A percentile compares a stretch with the other conserved stretches of the same genome.
These are phyloP conservation scores for Gouania willdenowi DNA, from an alignment of 2,797 vertebrate genomes.

Conservation along the genomic window DNA sequence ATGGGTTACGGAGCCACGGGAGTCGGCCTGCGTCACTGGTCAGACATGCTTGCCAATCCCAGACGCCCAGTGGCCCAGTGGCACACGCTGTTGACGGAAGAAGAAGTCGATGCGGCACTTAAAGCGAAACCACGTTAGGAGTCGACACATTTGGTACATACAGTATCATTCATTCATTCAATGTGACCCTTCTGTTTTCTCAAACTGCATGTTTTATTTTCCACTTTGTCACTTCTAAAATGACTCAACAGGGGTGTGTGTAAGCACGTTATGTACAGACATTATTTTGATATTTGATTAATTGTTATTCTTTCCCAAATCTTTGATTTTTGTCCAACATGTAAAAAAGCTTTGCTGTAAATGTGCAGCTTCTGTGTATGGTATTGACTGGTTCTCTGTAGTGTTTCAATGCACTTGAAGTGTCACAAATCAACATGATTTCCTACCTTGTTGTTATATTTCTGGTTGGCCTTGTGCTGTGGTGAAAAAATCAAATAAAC, in stretches of 20 bases:
- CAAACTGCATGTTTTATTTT: constrained; percentile 20
- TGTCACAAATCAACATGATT: too few relatives aligned
- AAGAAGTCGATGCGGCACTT: constrained; percentile 77
- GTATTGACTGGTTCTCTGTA: not conserved
- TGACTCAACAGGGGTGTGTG: not conserved
- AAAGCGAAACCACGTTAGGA: constrained; percentile 77
- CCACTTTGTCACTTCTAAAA: constrained; percentile 11
- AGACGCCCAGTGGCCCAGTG: constrained; percentile 88
- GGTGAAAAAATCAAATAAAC: too few relatives aligned
- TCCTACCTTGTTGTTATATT: too few relatives aligned
- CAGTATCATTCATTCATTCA: not conserved
- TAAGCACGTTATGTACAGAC: constrained; percentile 7
- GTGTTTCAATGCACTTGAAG: not conserved
- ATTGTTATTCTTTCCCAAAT: too few relatives aligned
- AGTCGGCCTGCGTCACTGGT: constrained; percentile 87
- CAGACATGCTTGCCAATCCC: constrained; percentile 89
- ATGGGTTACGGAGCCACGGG: constrained; percentile 84
- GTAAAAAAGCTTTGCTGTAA: not conserved
- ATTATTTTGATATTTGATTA: constrained; percentile 26
- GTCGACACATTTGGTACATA: too few relatives aligned
- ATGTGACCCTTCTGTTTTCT: constrained; percentile 24
- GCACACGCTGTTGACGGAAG: constrained; percentile 85
- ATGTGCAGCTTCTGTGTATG: constrained; percentile 12
- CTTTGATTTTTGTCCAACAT: not conserved
- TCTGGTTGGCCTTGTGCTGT: too few relatives aligned